Percentiles rank a stretch among this genome's conserved stretches.
Conservation (phyloP, 2,797 vertebrate species). For the Tachyglossus aculeatus region DNA sequence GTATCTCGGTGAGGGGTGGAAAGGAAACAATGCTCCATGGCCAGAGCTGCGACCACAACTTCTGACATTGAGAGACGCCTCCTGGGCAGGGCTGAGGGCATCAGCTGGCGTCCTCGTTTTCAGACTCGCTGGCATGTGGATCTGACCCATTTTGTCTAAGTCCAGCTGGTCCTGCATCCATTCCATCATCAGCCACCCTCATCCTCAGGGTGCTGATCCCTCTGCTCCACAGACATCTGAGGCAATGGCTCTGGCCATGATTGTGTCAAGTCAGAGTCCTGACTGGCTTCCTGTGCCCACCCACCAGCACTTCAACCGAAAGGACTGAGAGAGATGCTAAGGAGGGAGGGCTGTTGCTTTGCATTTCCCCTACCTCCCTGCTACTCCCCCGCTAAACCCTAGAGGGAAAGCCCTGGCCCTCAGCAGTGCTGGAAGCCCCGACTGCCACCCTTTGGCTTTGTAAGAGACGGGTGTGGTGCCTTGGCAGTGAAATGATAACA, state of each 20-base stretch:
- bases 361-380: no score
- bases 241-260: slow-evolving; percentile 6
- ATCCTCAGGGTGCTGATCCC: slow-evolving; percentile 45
- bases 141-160: slow-evolving; percentile 49
- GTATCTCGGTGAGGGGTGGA: slow-evolving; percentile 56
- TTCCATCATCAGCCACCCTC: slow-evolving; percentile 39
- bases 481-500: no score
- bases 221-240: slow-evolving; percentile 42
- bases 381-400: no score
- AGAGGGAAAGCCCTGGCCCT: slow-evolving; percentile 17
- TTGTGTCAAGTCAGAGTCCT: slow-evolving; percentile 11
- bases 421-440: neutral
- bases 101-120: slow-evolving; percentile 28
- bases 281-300: neutral
- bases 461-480: no score
- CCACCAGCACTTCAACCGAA: slow-evolving; percentile 31
- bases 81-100: slow-evolving; percentile 56
- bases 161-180: slow-evolving; percentile 40
- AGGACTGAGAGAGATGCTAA: neutral
- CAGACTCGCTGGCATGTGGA: slow-evolving; percentile 54
- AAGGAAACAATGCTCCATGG: slow-evolving; percentile 49
- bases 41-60: slow-evolving; percentile 59
- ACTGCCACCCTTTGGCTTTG: neutral
- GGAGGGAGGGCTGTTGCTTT: neutral
- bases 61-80: slow-evolving; percentile 47